Conservation (phyloP, 2,888 invertebrate genomes). For the Tridacna crocea region DNA sequence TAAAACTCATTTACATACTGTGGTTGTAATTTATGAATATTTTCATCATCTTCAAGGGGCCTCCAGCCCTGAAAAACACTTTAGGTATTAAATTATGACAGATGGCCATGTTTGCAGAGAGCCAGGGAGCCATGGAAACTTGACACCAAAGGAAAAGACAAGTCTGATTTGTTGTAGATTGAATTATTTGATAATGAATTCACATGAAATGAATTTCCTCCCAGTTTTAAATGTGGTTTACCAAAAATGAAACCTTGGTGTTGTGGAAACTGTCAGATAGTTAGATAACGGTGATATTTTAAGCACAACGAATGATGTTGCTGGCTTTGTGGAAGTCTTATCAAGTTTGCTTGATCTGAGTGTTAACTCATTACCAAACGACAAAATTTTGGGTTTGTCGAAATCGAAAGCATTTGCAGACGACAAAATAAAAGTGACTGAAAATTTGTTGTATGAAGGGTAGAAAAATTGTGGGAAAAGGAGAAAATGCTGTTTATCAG, state of each 20-base stretch:
- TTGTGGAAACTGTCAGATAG: slow-evolving; percentile 3
- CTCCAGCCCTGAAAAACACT: slow-evolving; percentile 8
- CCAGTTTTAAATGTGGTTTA: slow-evolving; percentile 19
- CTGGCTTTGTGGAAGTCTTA: too few relatives aligned
- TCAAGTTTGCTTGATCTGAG: too few relatives aligned
- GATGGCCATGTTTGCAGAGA: slow-evolving; percentile 14
- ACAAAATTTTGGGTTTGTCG: too few relatives aligned
- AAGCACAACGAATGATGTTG: too few relatives aligned
- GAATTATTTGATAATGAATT: slow-evolving; percentile 22
- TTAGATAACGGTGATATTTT: too few relatives aligned
- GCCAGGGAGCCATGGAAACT: slow-evolving; percentile 12
- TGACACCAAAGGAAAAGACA: slow-evolving; percentile 19
- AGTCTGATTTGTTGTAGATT: slow-evolving; percentile 12
- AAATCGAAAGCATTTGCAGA: too few relatives aligned
- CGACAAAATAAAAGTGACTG: too few relatives aligned
- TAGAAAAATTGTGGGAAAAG: too few relatives aligned
- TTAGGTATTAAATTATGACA: slow-evolving; percentile 7
- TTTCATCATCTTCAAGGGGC: slow-evolving; percentile 12
- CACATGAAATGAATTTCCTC: slow-evolving; percentile 17
- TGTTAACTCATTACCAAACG: too few relatives aligned
- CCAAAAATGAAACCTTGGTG: slow-evolving; percentile 4
- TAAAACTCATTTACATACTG: slow-evolving; percentile 7
- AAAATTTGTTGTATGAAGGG: too few relatives aligned
- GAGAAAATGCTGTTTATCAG: too few relatives aligned
- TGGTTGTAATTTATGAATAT: slow-evolving; percentile 6